phyloP scores from a whole-genome alignment of 2,888 invertebrate genomes.

The Branchellion lobata region DNA sequence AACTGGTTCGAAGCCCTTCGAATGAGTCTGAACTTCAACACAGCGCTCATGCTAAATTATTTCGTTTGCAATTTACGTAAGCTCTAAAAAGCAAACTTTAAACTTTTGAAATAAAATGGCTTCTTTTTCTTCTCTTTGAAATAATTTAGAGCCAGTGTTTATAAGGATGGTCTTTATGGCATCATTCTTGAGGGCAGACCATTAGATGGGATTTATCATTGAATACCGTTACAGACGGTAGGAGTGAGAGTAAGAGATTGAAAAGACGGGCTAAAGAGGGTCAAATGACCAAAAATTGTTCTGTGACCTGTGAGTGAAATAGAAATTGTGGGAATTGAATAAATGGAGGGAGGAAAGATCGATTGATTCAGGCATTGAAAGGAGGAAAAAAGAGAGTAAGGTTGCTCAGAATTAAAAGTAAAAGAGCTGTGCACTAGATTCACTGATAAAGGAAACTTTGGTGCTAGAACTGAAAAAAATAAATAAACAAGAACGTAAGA shows the following conservation, averaged over 20 bases:
- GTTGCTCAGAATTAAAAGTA: background rate
- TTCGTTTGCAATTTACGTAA: too few species aligned
- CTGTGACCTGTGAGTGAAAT: slow-evolving; percentile 2
- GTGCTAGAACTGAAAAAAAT: background rate
- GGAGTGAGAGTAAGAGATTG: background rate
- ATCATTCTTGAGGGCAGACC: too few species aligned
- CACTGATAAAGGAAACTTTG: background rate
- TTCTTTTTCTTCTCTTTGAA: too few species aligned
- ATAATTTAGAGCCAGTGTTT: too few species aligned
- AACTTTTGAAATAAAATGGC: too few species aligned
- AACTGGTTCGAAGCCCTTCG: too few species aligned
- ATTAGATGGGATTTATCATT: too few species aligned
- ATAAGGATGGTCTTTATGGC: too few species aligned
- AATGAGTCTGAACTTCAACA: too few species aligned
- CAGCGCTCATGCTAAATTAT: too few species aligned
- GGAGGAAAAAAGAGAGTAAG: background rate
- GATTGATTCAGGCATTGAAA: too few species aligned
- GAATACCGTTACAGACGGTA: background rate
- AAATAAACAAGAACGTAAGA: background rate
- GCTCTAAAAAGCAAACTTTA: too few species aligned
- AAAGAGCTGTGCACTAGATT: slow-evolving; percentile 6
- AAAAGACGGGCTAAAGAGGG: background rate
- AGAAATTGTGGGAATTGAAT: background rate
- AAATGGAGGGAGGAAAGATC: background rate
- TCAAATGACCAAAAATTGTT: slow-evolving; percentile 9